Base-by-base conservation (phyloP, 2,888 invertebrate species). In the Drosophila maculinotata region DNA sequence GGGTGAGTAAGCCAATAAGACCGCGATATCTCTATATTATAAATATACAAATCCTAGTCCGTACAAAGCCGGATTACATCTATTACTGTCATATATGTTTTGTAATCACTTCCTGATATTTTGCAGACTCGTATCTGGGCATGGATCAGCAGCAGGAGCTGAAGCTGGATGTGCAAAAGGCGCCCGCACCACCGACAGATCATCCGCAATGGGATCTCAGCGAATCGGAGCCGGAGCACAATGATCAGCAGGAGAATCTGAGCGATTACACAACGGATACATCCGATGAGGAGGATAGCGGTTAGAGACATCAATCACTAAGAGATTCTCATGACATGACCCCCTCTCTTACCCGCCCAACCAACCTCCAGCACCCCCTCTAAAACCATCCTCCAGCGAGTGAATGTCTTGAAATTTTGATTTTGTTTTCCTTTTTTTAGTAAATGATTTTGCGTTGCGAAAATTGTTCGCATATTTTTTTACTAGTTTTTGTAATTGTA, bases 181-280 rank as follows among this genome's bases (percentile, higher is more conserved):
- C 98, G 23, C 96, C 97, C 72, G 96, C 96, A 82, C 94, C 98
- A 87, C 96, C 97, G 69, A 95, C 95, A 49, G 96, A 97, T 89
- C 98, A 98, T 92, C 98, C 98, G n/a, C 98, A 98, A 92, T 99
- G 99, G 98, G 97, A 98, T 89, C 96, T 98, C 89, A 96, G 97
- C 75, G 97, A 98, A 89, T 97, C 98, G 45, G 98, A 98, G 89
- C 95, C 96, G 62, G 95, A 96, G 75, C 90, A 91, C 63, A 90
- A 91, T 60, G 94, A 94, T 72, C 93, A 93, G 80, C 93, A 93
- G 76, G 94, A 93, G 89, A 93, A 94, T 90, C 93, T 94, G 84
- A 94, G 94, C 90, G 94, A 94, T 89, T 94, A 93, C 82, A 94
- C 94, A 82, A 94, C 94, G 91, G 94, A 94, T 89, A 93, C 94